Evolutionary conservation across 2,113 vertebrate species (phyloP), one percentile per base, ranked within the genome.

Genomic region (Synodontis membranacea): DNA sequence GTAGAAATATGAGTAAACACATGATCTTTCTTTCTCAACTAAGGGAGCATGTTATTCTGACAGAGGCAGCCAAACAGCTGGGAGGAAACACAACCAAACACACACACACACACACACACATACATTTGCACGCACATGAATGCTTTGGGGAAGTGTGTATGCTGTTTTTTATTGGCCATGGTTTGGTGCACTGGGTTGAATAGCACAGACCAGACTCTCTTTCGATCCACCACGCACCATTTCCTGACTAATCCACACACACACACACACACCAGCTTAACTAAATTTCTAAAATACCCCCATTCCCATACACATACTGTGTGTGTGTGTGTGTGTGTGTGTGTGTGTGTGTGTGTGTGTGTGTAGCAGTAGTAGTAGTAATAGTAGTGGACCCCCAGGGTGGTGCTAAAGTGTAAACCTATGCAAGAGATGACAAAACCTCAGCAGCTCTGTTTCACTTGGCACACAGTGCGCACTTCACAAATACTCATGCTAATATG

Each of bases 121-220:
- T 66, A 84, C 46, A 88, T 37, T 82, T 72, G 78, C 80, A 90
- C 46, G 80, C 48, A 85, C 74, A 89, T 64, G 75, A 48, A 87
- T 72, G 60, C 50, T 85, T 82, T 34, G 92, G 94, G 93, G 94
- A 95, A 95, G 95, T 97, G 96, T 97, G 96, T 96, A 96, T 96
- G 96, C 95, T 96, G 96, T 96, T 95, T 94, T 94, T 94, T 95
- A 95, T 95, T 89, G 89, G 86, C 89, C 89, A 88, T 89, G 89
- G 84, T 89, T 86, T 88, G 84, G 80, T 89, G 86, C 84, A 84
- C 76, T 80, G 84, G 39, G 64, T 83, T 76, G 89, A 90, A 83
- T 62, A 90, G 89, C 84, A 85, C 46, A 83, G 80, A 87, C 82
- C 78, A 87, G 78, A 89, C 84, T 85, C 83, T 83, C 80, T 82